Base-by-base conservation (phyloP, 2,113 vertebrate species). In the Atractosteus spatula region DNA sequence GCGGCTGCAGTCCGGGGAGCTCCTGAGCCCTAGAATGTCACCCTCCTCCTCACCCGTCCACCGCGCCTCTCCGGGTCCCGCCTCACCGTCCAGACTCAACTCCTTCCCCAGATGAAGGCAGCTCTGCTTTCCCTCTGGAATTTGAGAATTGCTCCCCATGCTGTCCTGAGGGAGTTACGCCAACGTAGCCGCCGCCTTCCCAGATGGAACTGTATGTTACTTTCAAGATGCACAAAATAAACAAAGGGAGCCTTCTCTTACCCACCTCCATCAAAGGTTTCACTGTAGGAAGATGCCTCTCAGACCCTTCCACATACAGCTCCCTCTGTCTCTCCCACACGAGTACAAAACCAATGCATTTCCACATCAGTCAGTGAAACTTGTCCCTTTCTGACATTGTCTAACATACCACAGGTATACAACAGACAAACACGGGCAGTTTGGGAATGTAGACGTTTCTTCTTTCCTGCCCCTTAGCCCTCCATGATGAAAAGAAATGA, bases 1-100 rank as follows among this genome's bases (percentile, higher is more conserved):
- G 97, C 96, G 96, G 63, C 94, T 99, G 11, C 95, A 99, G 83
- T 95, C 94, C 0, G 92, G 94, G 41, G 96, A 98, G 47, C 88
- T 88, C 0, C 77, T 94, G 64, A 99, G 96, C 79, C 97, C 96
- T 63, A 94, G 86, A 77, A 90, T 96, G 79, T 93, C 95, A 6
- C 92, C 95, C 0, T 76, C 89, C 0, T 81, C 85, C 70, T 95
- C 96, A 0, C 94, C 94, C 5, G 80, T 94, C 54, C 95, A 95
- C 73, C 89, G 80, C 41, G 87, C 92, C 70, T 77, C 85, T 5
- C 92, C 94, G 2, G 92, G 88, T 3, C 90, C 93, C 51, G 88
- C 92, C 55, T 89, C 95, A 0, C 90, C 94, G 8, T 86, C 91
- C 59, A 93, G 89, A 88, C 75, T 92, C 80, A 93, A 90, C 55